Conservation (phyloP, 37 sponge, comb jelly and placozoan species). For the Hexactinellida sp. region DNA sequence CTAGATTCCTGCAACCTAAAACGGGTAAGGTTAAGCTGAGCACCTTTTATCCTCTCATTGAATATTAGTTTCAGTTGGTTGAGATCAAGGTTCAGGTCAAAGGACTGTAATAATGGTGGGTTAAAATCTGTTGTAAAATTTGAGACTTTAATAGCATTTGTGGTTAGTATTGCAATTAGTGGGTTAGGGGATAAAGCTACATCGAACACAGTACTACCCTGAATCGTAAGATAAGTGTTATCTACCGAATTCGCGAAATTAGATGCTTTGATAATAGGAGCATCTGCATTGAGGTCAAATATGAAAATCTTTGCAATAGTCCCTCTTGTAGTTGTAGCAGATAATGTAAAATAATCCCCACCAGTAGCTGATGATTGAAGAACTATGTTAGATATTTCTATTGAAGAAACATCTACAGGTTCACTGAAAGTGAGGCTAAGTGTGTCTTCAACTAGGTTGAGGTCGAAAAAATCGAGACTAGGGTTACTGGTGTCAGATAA, state of each 20-base stretch:
- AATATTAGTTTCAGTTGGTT: constrained; percentile 39
- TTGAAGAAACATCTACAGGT: constrained; percentile 25
- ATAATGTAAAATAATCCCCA: neutral
- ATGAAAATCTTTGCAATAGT: neutral
- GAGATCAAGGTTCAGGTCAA: constrained; percentile 52
- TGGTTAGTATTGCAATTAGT: constrained; percentile 65
- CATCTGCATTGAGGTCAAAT: neutral
- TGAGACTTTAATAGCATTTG: constrained; percentile 53
- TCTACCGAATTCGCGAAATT: constrained; percentile 39
- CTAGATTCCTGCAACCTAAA: constrained; percentile 31
- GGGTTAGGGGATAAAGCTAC: constrained; percentile 41
- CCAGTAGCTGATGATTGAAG: constrained; percentile 6
- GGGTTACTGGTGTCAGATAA: constrained; percentile 51
- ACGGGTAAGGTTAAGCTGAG: constrained; percentile 30
- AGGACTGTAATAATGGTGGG: constrained; percentile 40
- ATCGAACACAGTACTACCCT: constrained; percentile 37
- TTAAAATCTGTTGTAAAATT: constrained; percentile 38
- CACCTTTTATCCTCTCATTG: constrained; percentile 37
- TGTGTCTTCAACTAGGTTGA: constrained; percentile 31
- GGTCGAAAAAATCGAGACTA: constrained; percentile 22
- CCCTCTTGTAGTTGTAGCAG: neutral
- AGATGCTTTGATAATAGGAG: neutral
- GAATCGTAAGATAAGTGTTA: constrained; percentile 47
- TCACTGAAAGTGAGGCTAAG: constrained; percentile 56
- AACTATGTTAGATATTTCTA: neutral